A percentile compares a stretch with the other conserved stretches of the same genome.
Conservation (phyloP, 2,113 vertebrate genomes). For the Oceanodroma tethys region DNA sequence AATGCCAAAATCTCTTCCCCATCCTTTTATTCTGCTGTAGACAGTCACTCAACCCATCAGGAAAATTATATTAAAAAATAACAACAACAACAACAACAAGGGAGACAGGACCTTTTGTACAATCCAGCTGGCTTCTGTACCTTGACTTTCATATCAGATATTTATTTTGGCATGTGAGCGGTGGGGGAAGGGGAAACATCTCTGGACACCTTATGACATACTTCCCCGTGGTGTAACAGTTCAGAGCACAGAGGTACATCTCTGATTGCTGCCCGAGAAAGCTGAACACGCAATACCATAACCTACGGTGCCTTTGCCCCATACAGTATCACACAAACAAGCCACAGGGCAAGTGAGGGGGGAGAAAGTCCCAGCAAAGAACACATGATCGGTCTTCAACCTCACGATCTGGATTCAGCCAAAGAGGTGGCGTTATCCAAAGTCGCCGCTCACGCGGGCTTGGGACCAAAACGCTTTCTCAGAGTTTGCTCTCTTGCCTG, state of each 20-base stretch:
- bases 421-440: background rate
- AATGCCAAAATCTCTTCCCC: slow-evolving; percentile 1
- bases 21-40: slow-evolving; percentile 11
- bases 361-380: background rate
- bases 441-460: fast-evolving
- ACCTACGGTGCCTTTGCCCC: background rate
- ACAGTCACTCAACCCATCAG: slow-evolving; percentile 8
- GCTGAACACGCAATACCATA: background rate
- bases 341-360: background rate
- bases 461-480: background rate
- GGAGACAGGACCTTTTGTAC: slow-evolving; percentile 12
- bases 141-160: slow-evolving; percentile 56
- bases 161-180: slow-evolving; percentile 29
- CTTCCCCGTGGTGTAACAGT: background rate
- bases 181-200: slow-evolving; percentile 11
- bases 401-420: background rate
- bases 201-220: slow-evolving; percentile 30
- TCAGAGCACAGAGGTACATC: background rate
- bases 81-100: background rate
- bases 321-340: background rate
- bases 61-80: slow-evolving; percentile 12
- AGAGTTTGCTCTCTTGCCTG: background rate
- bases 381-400: background rate
- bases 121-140: slow-evolving; percentile 46
- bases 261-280: background rate